Percentiles rank a stretch among this genome's conserved stretches.
phyloP scores from a whole-genome alignment of 2,797 vertebrate genomes.

The Nannoperca obscura region DNA sequence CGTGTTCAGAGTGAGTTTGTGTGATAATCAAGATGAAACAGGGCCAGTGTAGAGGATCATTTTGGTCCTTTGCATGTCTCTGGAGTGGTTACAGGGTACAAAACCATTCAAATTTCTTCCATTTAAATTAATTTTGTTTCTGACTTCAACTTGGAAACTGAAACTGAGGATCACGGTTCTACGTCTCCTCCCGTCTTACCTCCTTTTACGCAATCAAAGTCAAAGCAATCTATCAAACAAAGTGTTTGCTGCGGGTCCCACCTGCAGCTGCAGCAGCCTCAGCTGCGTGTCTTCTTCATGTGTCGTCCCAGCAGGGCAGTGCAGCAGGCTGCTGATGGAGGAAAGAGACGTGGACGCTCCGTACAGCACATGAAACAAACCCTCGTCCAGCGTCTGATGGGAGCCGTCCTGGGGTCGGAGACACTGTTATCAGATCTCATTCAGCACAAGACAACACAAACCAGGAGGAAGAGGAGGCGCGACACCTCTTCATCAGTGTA shows the following conservation, averaged over 20 bases:
- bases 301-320: slow-evolving; percentile 60
- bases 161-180: no score
- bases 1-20: background rate
- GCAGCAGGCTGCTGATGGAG: slow-evolving; percentile 83
- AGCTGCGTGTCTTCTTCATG: slow-evolving; percentile 74
- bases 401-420: slow-evolving; percentile 31
- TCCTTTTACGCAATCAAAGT: no score
- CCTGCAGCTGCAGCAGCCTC: slow-evolving; percentile 86
- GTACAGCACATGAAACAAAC: slow-evolving; percentile 87
- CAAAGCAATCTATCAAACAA: no score
- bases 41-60: background rate
- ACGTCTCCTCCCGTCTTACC: no score
- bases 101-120: no score
- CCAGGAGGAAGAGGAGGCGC: background rate
- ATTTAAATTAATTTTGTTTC: no score
- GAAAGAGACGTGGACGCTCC: slow-evolving; percentile 84
- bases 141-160: no score
- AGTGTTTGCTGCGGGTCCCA: slow-evolving; percentile 50
- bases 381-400: slow-evolving; percentile 80
- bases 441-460: background rate
- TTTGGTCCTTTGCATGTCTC: background rate
- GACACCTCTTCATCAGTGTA: background rate
- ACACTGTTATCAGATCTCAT: background rate
- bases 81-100: no score
- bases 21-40: background rate